These are phyloP conservation scores for Neuroterus valhalla DNA, from an alignment of 1,140 invertebrate species.

Conservation along the genomic window DNA sequence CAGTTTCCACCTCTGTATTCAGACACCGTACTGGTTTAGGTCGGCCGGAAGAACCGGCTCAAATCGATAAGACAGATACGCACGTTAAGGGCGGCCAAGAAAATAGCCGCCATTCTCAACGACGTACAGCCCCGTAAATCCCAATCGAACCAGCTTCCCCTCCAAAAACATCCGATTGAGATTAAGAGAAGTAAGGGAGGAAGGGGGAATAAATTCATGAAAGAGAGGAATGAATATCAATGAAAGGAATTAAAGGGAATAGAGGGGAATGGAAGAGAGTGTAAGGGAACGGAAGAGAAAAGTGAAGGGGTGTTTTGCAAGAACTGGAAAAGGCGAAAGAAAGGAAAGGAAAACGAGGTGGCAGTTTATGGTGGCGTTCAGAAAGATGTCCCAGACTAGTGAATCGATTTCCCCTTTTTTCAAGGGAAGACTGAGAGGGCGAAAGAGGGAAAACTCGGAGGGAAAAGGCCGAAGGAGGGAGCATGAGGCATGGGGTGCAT, in stretches of 20 bases:
- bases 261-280: not conserved
- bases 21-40: constrained; percentile 48
- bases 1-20: constrained; percentile 35
- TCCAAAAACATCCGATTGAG: not conserved
- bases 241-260: not conserved
- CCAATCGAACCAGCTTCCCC: constrained; percentile 7
- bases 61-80: constrained; percentile 56
- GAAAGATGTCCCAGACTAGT: constrained; percentile 67
- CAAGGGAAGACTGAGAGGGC: constrained; percentile 44
- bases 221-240: not conserved
- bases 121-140: constrained; percentile 28
- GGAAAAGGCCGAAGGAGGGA: constrained; percentile 11
- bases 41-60: constrained; percentile 56
- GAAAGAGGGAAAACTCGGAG: constrained; percentile 32
- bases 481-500: no score
- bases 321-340: constrained; percentile 45
- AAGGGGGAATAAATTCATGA: not conserved
- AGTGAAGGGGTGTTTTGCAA: not conserved
- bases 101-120: constrained; percentile 29
- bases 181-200: not conserved
- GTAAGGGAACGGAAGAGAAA: not conserved
- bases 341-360: constrained; percentile 39
- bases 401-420: constrained; percentile 70
- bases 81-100: constrained; percentile 28
- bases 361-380: constrained; percentile 65